Evolutionary conservation across 2,888 invertebrate species (phyloP), one percentile per base, ranked within the genome.

Genomic region (Eristalinus sepulchralis): DNA sequence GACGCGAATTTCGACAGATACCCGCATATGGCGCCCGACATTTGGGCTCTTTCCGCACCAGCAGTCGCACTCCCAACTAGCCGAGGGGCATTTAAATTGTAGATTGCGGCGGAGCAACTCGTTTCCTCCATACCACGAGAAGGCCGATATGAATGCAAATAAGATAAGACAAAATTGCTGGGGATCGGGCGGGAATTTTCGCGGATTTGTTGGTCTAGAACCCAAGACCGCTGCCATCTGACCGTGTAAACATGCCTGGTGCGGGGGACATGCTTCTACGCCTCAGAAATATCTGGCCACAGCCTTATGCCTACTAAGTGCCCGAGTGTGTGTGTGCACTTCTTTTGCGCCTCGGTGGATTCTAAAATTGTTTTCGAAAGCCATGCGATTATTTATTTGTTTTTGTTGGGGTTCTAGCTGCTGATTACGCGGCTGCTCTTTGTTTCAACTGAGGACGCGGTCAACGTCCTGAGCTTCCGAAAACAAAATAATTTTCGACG

Each of bases 281-380:
- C 57, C 57, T 57, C 57, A 24, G 24, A 27, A 57, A 24, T 11
- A 2, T 20, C 55, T 1, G 22, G n/a, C n/a, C n/a, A 47, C n/a
- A 6, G n/a, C 39, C 8, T 47, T 1, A 8, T n/a, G 17, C 17
- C 17, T 8, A 47, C 47, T 2, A 27, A 27, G 17, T 8, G 17
- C 17, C 5, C 47, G 17, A 6, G 6, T 2, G 17, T 17, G 17
- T 39, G 39, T 47, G 17, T 17, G 47, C 24, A 13, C 17, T 70
- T 68, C 62, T 63, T 77, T 57, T 71, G 71, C 70, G 70, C 78
- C 71, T 78, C 64, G 57, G 24, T 13, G 22, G 64, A 33, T 71
- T 78, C 71, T 64, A 78, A 71, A 78, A 71, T 39, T 64, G 67
- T 68, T 60, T 66, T 39, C 64, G 24, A 13, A 24, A 10, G 24